These are phyloP conservation scores for Limnephilus auricula DNA, from an alignment of 2,888 invertebrate genomes.

Conservation along the genomic window DNA sequence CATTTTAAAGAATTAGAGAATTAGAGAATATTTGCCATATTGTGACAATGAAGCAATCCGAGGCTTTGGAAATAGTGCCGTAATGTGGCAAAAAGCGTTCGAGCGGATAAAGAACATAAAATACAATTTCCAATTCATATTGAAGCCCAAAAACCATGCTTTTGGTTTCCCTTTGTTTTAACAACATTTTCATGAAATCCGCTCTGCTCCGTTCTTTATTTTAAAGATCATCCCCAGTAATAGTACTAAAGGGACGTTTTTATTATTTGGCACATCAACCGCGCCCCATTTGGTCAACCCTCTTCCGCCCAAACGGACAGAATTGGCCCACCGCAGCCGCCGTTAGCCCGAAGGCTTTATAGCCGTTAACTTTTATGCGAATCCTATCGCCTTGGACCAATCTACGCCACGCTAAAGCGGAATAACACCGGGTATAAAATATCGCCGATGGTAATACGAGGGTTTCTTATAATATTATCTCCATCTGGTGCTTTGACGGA, in stretches of 20 bases:
- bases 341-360: conserved; percentile 43
- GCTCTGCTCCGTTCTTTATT: background rate
- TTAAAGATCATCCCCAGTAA: conserved; percentile 2
- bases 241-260: conserved; percentile 19
- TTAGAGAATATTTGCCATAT: no score
- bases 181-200: background rate
- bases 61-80: no score
- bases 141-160: background rate
- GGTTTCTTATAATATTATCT: conserved; percentile 7
- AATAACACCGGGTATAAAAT: conserved; percentile 2
- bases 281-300: conserved; percentile 42
- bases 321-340: conserved; percentile 35
- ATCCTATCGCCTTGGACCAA: conserved; percentile 47
- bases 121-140: background rate
- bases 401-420: background rate
- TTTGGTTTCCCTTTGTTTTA: background rate
- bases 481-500: conserved; percentile 22
- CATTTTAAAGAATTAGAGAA: no score
- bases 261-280: conserved; percentile 42
- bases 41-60: no score
- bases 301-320: conserved; percentile 25
- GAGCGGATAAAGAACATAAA: no score
- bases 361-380: conserved; percentile 51
- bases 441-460: background rate
- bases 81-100: no score